Conservation (phyloP, 2,113 vertebrate genomes). For the Mormyrus lacerda region DNA sequence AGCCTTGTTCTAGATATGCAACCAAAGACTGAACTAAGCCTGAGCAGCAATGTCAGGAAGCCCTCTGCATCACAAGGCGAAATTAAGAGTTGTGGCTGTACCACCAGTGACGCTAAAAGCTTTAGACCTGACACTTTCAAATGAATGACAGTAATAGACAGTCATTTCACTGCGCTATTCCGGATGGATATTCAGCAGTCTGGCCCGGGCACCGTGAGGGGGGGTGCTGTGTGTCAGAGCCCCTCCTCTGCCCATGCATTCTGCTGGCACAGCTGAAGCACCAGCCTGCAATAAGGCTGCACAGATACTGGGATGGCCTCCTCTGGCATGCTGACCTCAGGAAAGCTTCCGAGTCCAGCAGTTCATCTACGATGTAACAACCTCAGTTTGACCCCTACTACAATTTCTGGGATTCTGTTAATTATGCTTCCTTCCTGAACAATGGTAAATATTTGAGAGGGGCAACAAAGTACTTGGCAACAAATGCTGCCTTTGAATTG, state of each 20-base stretch:
- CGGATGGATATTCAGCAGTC: background rate
- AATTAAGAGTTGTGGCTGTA: background rate
- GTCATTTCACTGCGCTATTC: background rate
- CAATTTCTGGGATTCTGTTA: background rate
- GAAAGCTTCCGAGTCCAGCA: background rate
- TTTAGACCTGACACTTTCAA: background rate
- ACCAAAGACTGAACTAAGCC: background rate
- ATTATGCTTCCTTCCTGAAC: background rate
- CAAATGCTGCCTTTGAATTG: background rate
- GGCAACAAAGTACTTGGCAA: background rate
- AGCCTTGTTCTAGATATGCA: background rate
- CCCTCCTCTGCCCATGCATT: background rate
- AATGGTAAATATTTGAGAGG: background rate
- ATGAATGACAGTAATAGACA: background rate
- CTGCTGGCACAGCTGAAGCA: background rate
- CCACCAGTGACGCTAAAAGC: background rate
- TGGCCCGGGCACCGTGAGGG: background rate
- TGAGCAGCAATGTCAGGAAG: background rate
- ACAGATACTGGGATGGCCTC: background rate
- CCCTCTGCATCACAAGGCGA: background rate
- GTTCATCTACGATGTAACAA: background rate
- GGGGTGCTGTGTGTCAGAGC: background rate
- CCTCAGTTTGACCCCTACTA: background rate
- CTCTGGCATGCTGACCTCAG: background rate
- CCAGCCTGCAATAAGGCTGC: background rate